Evolutionary conservation across 2,797 vertebrate species (phyloP).

Genomic region (Buceros bicornis): DNA sequence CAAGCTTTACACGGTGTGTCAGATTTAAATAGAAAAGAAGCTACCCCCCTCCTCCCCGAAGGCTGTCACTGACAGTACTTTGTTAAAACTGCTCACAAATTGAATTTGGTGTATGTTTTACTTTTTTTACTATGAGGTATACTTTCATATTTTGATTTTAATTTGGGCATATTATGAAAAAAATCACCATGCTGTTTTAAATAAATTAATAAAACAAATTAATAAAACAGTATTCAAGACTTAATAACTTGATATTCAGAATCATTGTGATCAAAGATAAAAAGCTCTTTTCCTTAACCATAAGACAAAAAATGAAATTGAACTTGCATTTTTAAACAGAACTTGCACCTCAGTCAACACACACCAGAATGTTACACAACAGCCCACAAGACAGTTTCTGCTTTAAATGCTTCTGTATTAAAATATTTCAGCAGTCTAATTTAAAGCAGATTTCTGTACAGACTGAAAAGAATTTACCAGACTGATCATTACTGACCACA

Average conservation of each 20-base stretch:
- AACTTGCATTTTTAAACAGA: slow-evolving; percentile 7
- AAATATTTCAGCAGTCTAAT: slow-evolving; percentile 29
- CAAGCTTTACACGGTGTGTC: neutral
- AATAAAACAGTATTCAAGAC: neutral
- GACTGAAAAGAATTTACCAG: slow-evolving; percentile 13
- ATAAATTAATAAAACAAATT: neutral
- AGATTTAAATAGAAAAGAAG: neutral
- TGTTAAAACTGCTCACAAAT: neutral
- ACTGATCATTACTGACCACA: slow-evolving; percentile 20
- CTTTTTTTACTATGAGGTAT: neutral
- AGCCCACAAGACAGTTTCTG: neutral
- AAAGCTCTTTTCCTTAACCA: neutral
- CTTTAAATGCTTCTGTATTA: neutral
- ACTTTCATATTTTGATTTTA: neutral
- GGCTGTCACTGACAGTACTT: neutral
- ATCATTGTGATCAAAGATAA: neutral
- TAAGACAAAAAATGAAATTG: neutral
- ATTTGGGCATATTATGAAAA: neutral
- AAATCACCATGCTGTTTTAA: neutral
- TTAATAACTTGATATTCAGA: neutral
- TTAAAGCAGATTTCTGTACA: slow-evolving; percentile 49
- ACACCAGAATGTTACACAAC: neutral
- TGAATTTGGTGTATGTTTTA: neutral
- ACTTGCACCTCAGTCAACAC: neutral
- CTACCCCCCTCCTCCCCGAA: neutral